Base-by-base conservation (phyloP, 1,140 invertebrate species). In the Callitettix versicolor region DNA sequence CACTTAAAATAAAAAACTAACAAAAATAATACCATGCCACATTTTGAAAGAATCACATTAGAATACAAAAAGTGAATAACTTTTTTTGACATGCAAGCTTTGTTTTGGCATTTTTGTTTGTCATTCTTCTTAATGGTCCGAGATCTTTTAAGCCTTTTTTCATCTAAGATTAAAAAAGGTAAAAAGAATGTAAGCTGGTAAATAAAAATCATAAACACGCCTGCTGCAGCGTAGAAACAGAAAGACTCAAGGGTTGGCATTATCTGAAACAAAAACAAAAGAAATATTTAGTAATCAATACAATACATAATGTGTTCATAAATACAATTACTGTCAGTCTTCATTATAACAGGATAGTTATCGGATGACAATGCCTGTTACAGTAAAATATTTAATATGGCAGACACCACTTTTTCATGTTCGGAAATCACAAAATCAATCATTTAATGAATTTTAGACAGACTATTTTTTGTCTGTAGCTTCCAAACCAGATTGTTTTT, bases 151-250 rank as follows among this genome's bases (percentile, higher is more conserved):
- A 86, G 72, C 64, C 86, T 74, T 65, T 65, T 71, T 43, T 83
- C 71, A 63, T 89, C 86, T 48, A 89, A 65, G 0, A 81, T 78
- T 60, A 88, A 81, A 52, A 81, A 77, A 1, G 84, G 85, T n/a
- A 85, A 76, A 69, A 86, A 89, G 69, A 88, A 83, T 6, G 86
- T 88, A 5, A 86, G 75, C 63, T 84, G 83, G 60, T 84, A 79
- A 33, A 86, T 67, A 68, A 83, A 89, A 9, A 85, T 85, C 55
- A 84, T 78, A 22, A 84, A 71, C 4, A 88, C 79, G 18, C 83
- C 82, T 1, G 79, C 67, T 5, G 83, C 82, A 12, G 83, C 83
- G 63, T 84, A 88, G 26, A 86, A 74, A 64, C 85, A 88, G 63
- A 84, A 88, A 0, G 84, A 86, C 64, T 81, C 76, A 34, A 88